Percentiles rank a stretch among this genome's conserved stretches.
phyloP scores from a whole-genome alignment of 1,140 invertebrate genomes.

The Eciton burchellii region DNA sequence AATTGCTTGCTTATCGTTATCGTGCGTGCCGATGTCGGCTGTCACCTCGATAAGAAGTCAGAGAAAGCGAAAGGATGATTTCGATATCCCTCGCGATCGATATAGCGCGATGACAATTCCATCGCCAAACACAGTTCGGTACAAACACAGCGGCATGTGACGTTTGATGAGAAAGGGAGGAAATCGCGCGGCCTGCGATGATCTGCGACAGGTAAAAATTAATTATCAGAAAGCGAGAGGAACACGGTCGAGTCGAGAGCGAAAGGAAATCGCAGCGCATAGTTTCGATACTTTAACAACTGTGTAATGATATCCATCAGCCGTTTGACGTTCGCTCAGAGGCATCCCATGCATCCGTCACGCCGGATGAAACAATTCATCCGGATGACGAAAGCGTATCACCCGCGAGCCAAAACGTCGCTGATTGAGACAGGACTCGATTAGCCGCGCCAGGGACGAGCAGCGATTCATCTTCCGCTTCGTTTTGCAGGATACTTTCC shows the following conservation, averaged over 20 bases:
- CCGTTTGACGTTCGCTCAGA: background rate
- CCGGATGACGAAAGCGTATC: constrained; percentile 46
- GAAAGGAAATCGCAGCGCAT: background rate
- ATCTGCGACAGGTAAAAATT: too few relatives aligned
- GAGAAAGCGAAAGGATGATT: background rate
- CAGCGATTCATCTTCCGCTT: constrained; percentile 25
- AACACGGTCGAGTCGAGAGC: too few relatives aligned
- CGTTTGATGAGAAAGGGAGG: background rate
- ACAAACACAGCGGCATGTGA: background rate
- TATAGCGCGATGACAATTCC: background rate
- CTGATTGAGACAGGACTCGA: constrained; percentile 44
- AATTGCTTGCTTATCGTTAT: constrained; percentile 39
- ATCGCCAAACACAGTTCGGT: background rate
- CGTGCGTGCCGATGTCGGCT: background rate
- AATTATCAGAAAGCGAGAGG: too few relatives aligned
- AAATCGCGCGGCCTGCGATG: too few relatives aligned
- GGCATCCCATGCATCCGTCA: background rate
- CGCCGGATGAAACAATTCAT: constrained; percentile 20
- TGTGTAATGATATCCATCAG: background rate
- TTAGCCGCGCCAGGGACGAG: constrained; percentile 31
- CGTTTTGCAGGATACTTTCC: constrained; percentile 92
- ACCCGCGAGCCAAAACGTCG: constrained; percentile 11
- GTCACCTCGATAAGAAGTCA: constrained; percentile 14
- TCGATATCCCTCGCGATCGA: background rate
- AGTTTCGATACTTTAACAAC: background rate